Evolutionary conservation across 2,113 vertebrate genomes (phyloP).

Genomic region (Odontophorus gujanensis): DNA sequence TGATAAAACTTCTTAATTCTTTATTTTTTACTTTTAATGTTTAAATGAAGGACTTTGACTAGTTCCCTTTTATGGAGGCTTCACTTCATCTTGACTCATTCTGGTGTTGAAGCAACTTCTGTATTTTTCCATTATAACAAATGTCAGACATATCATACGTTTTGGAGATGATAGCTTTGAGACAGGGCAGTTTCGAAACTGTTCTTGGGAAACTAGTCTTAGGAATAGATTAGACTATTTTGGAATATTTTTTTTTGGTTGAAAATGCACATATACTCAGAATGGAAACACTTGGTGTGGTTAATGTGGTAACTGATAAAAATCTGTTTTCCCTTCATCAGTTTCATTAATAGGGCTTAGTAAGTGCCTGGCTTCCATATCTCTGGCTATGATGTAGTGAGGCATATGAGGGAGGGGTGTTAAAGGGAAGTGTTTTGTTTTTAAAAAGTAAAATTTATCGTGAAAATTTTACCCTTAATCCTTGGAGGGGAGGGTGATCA

Average conservation of each 20-base stretch:
- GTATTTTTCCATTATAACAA: neutral
- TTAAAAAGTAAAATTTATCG: neutral
- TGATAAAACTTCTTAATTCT: neutral
- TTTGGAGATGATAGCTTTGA: neutral
- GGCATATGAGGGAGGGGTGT: neutral
- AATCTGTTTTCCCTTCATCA: neutral
- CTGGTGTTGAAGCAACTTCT: neutral
- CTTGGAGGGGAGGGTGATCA: too few species aligned
- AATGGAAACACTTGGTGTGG: neutral
- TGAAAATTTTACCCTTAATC: neutral
- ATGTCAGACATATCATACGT: neutral
- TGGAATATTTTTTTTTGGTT: neutral
- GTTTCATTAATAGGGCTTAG: neutral
- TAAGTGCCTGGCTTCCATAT: neutral
- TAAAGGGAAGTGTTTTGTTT: neutral
- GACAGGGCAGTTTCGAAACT: neutral
- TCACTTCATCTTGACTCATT: neutral
- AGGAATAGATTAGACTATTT: neutral
- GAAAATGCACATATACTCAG: neutral
- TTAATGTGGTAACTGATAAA: neutral
- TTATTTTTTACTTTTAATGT: too few species aligned
- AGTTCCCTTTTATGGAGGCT: neutral
- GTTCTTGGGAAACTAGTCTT: neutral
- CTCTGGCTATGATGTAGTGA: neutral
- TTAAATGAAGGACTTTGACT: neutral